Base-by-base conservation (phyloP, 2,888 invertebrate species). In the Ophion ellenae region DNA sequence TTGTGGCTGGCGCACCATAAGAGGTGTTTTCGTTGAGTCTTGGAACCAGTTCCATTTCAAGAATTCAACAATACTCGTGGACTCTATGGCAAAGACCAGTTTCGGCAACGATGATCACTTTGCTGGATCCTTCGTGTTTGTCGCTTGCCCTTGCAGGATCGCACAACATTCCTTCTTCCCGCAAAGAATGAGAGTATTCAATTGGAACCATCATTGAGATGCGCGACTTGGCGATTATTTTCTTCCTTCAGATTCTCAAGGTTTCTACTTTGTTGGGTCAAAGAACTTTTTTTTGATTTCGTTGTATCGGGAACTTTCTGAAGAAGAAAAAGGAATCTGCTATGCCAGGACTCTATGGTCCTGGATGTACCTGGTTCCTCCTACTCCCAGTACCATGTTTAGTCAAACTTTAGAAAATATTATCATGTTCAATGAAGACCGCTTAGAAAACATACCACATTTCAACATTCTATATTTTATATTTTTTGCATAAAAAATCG, bases 1-100 rank as follows among this genome's bases (percentile, higher is more conserved):
- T 82, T 73, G 67, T 28, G 10, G 73, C 36, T 64, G 74, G 67
- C 79, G 69, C 74, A 53, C 67, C 80, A 32, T 76, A 76, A 86
- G 61, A 81, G 73, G 77, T 78, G 61, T 83, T 86, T 83, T 70
- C 71, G 66, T 79, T 32, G 20, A 70, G 64, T 78, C 40, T 64
- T 71, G 45, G 73, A 86, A 86, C 86, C 86, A 81, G 86, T 86
- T 86, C 70, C 81, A 74, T 83, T 70, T 83, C 74, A 28, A 75
- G 81, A 66, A 78, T 86, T 66, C 74, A 69, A 81, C 63, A 86
- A 81, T 83, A 74, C 64, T 47, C 10, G 73, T 28, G 75, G 73
- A 69, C 28, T 73, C 83, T 64, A 71, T 36, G 45, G 64, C 53
- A 45, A 20, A 69, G 57, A 86, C 86, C 83, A 83, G 86, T 86